These are phyloP conservation scores for Zaprionus lineosus DNA, from an alignment of 2,888 invertebrate genomes.

Conservation along the genomic window DNA sequence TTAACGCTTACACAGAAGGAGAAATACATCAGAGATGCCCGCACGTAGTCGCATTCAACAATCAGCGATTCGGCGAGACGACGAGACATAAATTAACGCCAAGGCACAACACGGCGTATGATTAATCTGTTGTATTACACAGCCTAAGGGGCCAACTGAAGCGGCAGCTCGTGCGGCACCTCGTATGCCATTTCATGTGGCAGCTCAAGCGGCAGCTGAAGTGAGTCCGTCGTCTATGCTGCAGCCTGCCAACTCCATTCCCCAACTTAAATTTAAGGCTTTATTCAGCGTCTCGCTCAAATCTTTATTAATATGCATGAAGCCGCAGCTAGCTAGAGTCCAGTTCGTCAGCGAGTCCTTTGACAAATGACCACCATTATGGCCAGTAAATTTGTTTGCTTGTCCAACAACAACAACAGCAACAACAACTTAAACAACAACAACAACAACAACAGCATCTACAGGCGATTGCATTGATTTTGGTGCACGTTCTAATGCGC, in stretches of 20 bases:
- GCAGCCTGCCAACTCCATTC: conserved; percentile 11
- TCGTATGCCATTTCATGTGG: no score
- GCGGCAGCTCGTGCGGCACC: no score
- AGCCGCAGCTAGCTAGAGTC: conserved; percentile 27
- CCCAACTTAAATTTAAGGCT: conserved; percentile 58
- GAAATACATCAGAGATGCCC: conserved; percentile 36
- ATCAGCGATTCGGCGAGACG: conserved; percentile 37
- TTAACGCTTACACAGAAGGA: conserved; percentile 40
- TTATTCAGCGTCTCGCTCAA: conserved; percentile 36
- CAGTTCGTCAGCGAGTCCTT: conserved; percentile 21
- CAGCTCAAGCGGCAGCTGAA: conserved; percentile 59
- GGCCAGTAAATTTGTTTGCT: conserved; percentile 56
- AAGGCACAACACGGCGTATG: conserved; percentile 57
- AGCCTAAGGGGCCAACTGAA: conserved; percentile 69
- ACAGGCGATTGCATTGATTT: conserved; percentile 66
- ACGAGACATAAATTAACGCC: conserved; percentile 58
- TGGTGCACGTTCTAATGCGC: conserved; percentile 39
- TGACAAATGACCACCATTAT: conserved; percentile 66
- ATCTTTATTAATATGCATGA: conserved; percentile 75
- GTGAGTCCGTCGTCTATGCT: conserved; percentile 50
- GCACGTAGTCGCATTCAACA: conserved; percentile 61
- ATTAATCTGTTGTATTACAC: conserved; percentile 70
- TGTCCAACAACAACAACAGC: conserved; percentile 22
- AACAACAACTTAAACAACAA: not conserved
- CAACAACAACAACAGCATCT: not conserved